Evolutionary conservation across 2,888 invertebrate genomes (phyloP), one percentile per base, ranked within the genome.

Genomic region (Caenorhabditis panamensis): DNA sequence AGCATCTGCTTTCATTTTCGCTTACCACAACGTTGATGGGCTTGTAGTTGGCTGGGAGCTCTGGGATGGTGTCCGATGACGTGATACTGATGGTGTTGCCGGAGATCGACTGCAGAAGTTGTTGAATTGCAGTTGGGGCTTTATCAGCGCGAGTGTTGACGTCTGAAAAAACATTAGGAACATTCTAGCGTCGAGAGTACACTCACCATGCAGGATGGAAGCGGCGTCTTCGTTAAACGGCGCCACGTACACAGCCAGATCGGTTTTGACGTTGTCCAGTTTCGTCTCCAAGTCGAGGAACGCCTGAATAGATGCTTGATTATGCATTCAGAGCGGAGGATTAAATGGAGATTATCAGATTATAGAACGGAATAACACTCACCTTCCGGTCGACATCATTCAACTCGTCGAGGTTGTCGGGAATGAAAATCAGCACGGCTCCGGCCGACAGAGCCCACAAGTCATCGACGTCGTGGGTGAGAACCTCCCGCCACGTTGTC

Each of bases 401-500:
- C 53, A 89, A 77, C 0, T 63, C 71, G 11, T 82, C 82, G 11
- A 89, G 64, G 54, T 89, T 88, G 24, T 76, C 62, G 2, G 90
- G 90, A 49, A 90, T 83, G 31, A 91, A 68, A n/a, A 90, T 77
- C 4, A 91, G 66, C 2, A 90, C 84, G 2, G 89, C 89, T 49
- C 91, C 91, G 8, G 85, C 75, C 1, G 82, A 68, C 8, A 82
- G 63, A 11, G 75, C 66, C 76, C 90, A 79, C 41, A 86, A 58
- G 20, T 79, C 82, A 16, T 85, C 84, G 22, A 90, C 64, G 59
- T 88, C 87, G 4, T 81, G 62, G 1, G 79, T 71, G 3, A 83
- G 78, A 49, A 90, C 62, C 36, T 91, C 89, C 22, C 82, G 78
- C 90, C 90, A 90, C 8, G 82, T 72, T 8, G 88, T 86, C 1